Percentiles rank a stretch among this genome's conserved stretches.
Conservation (phyloP, 2,888 invertebrate species). For the Amphipyra berbera region DNA sequence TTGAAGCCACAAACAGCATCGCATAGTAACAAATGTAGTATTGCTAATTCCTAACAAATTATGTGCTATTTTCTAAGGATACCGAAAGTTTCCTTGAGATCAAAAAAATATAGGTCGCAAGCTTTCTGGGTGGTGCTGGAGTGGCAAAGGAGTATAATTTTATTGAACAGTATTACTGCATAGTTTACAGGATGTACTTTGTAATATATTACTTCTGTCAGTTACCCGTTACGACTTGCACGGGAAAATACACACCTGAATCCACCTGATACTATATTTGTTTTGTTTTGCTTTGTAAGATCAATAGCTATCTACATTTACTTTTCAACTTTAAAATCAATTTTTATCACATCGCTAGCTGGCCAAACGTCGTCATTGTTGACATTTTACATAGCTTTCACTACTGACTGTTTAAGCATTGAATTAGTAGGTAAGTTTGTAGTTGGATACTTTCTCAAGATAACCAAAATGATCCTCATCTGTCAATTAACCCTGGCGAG, state of each 20-base stretch:
- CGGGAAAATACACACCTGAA: constrained; percentile 2
- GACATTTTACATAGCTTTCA: constrained; percentile 44
- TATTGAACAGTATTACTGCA: too few species aligned
- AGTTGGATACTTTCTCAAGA: constrained; percentile 19
- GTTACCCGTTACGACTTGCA: too few species aligned
- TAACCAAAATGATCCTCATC: constrained; percentile 7
- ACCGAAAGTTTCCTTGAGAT: not conserved
- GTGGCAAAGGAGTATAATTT: too few species aligned
- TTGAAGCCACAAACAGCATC: not conserved
- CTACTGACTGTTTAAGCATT: constrained; percentile 29
- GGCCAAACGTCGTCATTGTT: constrained; percentile 23
- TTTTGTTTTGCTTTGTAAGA: constrained; percentile 25
- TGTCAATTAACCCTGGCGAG: constrained; percentile 6
- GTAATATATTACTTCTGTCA: too few species aligned
- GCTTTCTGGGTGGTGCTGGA: too few species aligned
- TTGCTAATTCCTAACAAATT: too few species aligned
- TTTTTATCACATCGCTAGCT: constrained; percentile 10
- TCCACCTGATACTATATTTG: constrained; percentile 15
- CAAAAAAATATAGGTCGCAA: constrained; percentile 8
- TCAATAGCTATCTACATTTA: constrained; percentile 47
- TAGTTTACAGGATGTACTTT: too few species aligned
- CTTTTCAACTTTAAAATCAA: constrained; percentile 26
- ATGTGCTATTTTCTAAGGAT: too few species aligned
- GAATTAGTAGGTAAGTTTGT: constrained; percentile 18
- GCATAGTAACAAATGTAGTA: not conserved